phyloP scores from a whole-genome alignment of 2,113 vertebrate genomes.

The Micromys minutus region DNA sequence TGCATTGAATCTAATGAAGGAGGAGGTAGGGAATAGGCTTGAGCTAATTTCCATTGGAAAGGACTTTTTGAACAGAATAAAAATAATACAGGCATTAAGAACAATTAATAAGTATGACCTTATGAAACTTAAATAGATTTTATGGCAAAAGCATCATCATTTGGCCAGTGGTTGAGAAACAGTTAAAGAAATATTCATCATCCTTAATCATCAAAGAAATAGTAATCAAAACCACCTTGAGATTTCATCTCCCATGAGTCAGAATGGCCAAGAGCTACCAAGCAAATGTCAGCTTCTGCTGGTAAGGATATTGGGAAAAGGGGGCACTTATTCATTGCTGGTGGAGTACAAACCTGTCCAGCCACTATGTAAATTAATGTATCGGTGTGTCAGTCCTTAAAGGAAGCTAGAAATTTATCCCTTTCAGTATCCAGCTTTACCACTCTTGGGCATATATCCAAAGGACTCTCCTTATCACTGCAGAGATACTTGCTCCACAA shows the following conservation, averaged over 20 bases:
- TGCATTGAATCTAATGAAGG: not conserved
- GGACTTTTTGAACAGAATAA: not conserved
- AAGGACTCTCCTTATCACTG: not conserved
- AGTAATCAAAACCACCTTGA: not conserved
- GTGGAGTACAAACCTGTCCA: not conserved
- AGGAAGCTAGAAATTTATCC: not conserved
- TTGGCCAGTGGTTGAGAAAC: not conserved
- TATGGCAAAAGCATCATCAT: not conserved
- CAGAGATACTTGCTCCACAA: not conserved
- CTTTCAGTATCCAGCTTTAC: not conserved
- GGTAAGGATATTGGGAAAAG: not conserved
- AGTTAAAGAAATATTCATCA: not conserved
- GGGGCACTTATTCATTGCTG: not conserved
- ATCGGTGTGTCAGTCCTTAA: not conserved
- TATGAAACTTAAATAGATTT: not conserved
- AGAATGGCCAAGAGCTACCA: not conserved
- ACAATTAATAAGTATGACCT: no score
- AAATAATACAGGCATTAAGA: not conserved
- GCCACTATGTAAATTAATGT: not conserved
- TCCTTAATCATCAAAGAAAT: not conserved
- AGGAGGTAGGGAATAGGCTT: not conserved
- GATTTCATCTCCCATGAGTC: not conserved
- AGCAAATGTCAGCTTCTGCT: not conserved
- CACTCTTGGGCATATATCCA: not conserved
- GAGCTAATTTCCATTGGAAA: not conserved